These are phyloP conservation scores for Rhamnusium bicolor DNA, from an alignment of 2,888 invertebrate species.

Conservation along the genomic window DNA sequence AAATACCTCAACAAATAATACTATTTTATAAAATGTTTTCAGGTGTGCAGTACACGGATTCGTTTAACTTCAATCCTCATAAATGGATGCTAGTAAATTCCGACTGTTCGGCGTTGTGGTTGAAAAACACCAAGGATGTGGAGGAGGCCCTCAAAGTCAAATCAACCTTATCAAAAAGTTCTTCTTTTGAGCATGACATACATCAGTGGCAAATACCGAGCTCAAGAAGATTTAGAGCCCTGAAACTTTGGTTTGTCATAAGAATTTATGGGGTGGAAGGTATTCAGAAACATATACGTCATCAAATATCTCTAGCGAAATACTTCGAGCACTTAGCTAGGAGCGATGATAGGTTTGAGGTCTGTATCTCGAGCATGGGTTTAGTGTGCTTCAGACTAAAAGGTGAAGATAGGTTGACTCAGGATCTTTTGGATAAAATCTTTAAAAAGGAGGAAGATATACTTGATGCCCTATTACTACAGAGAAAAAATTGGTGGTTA, in stretches of 20 bases:
- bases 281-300: conserved; percentile 83
- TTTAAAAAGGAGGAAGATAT: conserved; percentile 85
- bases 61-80: conserved; percentile 95
- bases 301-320: conserved; percentile 83
- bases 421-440: conserved; percentile 80
- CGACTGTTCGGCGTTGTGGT: conserved; percentile 96
- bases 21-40: conserved; percentile 17
- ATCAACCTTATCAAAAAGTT: conserved; percentile 38
- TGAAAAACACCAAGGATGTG: conserved; percentile 85
- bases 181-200: conserved; percentile 82
- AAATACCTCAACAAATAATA: too few relatives aligned
- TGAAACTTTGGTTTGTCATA: conserved; percentile 96
- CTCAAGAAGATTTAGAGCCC: conserved; percentile 88
- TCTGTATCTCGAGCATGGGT: conserved; percentile 73
- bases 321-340: conserved; percentile 83
- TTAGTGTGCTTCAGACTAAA: conserved; percentile 92
- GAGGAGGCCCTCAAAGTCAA: conserved; percentile 88
- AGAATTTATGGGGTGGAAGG: conserved; percentile 87
- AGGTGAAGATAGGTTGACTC: conserved; percentile 78
- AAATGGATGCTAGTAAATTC: conserved; percentile 97
- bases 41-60: conserved; percentile 83
- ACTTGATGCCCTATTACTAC: conserved; percentile 85
- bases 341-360: conserved; percentile 84
- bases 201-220: conserved; percentile 92
- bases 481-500: conserved; percentile 80